These are phyloP conservation scores for Cyclophora albipunctata DNA, from an alignment of 2,888 invertebrate species.

Conservation along the genomic window DNA sequence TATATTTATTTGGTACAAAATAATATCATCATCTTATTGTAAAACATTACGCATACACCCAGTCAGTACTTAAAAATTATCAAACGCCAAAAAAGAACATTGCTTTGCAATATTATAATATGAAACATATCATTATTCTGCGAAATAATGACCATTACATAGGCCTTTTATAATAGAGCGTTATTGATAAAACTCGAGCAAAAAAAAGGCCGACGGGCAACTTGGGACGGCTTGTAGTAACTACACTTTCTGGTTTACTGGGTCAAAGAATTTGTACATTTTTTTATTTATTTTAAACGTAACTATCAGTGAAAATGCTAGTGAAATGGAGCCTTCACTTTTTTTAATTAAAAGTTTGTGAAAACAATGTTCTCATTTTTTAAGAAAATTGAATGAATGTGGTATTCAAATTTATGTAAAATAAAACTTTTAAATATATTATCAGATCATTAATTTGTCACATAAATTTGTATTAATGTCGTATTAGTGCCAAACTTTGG, in stretches of 20 bases:
- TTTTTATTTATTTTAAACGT: slow-evolving; percentile 39
- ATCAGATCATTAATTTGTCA: slow-evolving; percentile 23
- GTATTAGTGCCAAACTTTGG: slow-evolving; percentile 8
- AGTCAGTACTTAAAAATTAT: too few species aligned
- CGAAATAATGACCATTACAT: too few species aligned
- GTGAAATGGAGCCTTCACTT: slow-evolving; percentile 52
- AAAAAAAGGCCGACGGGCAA: slow-evolving; percentile 47
- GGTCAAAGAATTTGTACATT: slow-evolving; percentile 56
- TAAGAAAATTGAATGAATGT: slow-evolving; percentile 8
- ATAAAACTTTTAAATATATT: slow-evolving; percentile 22
- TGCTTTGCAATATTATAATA: too few species aligned
- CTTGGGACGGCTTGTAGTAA: slow-evolving; percentile 26
- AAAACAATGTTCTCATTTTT: not conserved
- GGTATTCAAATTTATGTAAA: slow-evolving; percentile 37
- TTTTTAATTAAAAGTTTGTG: slow-evolving; percentile 20
- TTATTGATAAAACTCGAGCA: slow-evolving; percentile 39
- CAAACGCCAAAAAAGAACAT: too few species aligned
- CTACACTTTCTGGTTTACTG: slow-evolving; percentile 55
- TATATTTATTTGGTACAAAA: too few species aligned
- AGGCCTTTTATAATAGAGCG: slow-evolving; percentile 12
- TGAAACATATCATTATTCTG: not conserved
- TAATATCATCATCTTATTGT: too few species aligned
- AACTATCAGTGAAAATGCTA: slow-evolving; percentile 45
- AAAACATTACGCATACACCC: too few species aligned
- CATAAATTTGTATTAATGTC: slow-evolving; percentile 26